Evolutionary conservation across 2,888 invertebrate species (phyloP).

Genomic region (Agriopis leucophaearia): DNA sequence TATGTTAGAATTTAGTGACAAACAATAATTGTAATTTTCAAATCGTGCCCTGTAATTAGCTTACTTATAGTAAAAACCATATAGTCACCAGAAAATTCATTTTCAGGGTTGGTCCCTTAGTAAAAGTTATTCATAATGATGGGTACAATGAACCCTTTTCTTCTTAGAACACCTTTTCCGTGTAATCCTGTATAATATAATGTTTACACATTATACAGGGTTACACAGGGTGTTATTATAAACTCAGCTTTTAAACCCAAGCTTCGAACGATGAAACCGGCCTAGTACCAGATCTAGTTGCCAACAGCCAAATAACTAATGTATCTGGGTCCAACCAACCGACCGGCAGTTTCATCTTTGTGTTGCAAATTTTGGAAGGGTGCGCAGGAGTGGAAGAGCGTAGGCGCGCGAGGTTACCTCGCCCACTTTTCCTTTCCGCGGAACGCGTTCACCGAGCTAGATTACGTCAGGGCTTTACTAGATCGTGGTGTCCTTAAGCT

Average conservation of each 20-base stretch:
- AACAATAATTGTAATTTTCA: too few species aligned
- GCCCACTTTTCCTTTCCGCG: conserved; percentile 85
- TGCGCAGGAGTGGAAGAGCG: conserved; percentile 62
- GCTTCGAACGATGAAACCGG: conserved; percentile 25
- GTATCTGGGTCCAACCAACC: conserved; percentile 28
- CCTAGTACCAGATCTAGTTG: conserved; percentile 25
- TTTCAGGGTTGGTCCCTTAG: too few species aligned
- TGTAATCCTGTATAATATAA: too few species aligned
- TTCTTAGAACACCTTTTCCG: too few species aligned
- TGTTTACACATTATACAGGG: too few species aligned
- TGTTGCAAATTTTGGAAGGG: conserved; percentile 56
- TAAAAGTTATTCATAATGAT: too few species aligned
- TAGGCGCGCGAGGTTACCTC: conserved; percentile 78
- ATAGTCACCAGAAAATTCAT: too few species aligned
- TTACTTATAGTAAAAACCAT: too few species aligned
- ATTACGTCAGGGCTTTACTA: conserved; percentile 75
- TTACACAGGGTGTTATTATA: too few species aligned
- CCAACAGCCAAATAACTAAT: conserved; percentile 19
- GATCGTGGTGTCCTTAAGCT: conserved; percentile 50
- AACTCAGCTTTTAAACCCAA: not conserved
- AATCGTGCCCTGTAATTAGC: too few species aligned
- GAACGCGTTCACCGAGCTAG: conserved; percentile 65
- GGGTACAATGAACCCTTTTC: too few species aligned
- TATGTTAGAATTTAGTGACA: too few species aligned
- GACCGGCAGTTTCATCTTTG: conserved; percentile 40